Percentiles rank a stretch among this genome's conserved stretches.
phyloP scores from a whole-genome alignment of 2,888 invertebrate species.

The Phengaris arion region DNA sequence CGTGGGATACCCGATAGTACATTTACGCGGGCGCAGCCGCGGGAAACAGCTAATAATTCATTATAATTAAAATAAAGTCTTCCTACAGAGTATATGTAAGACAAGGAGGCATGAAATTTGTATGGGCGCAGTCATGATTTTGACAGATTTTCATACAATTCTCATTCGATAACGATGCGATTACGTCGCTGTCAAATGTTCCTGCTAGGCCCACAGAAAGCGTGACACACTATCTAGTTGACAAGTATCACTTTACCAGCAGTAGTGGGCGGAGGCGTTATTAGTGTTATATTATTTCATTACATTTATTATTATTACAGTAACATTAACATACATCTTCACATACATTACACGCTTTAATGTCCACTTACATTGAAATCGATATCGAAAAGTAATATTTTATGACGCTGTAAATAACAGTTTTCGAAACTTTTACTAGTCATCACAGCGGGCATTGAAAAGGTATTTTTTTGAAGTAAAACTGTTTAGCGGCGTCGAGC shows the following conservation, averaged over 20 bases:
- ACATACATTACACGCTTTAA: background rate
- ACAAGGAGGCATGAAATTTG: too few species aligned
- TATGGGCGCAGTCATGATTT: too few species aligned
- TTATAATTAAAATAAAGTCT: too few species aligned
- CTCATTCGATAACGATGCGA: too few species aligned
- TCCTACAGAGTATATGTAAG: too few species aligned
- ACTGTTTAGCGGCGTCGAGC: too few species aligned
- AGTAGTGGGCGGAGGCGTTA: background rate
- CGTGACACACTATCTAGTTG: background rate
- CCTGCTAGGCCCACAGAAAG: background rate
- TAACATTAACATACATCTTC: background rate
- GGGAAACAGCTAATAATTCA: too few species aligned
- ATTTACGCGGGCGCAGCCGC: too few species aligned
- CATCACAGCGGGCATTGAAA: background rate
- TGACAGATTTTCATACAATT: too few species aligned
- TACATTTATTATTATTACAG: background rate
- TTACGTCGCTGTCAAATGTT: too few species aligned
- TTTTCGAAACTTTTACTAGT: background rate
- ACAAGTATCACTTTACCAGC: background rate
- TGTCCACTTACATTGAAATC: background rate
- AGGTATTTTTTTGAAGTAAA: too few species aligned
- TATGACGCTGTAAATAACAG: background rate
- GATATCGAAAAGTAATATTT: conserved; percentile 9
- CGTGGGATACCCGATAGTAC: too few species aligned
- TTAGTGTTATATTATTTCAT: background rate